Evolutionary conservation across 2,113 vertebrate genomes (phyloP).

Genomic region (Phasianus colchicus): DNA sequence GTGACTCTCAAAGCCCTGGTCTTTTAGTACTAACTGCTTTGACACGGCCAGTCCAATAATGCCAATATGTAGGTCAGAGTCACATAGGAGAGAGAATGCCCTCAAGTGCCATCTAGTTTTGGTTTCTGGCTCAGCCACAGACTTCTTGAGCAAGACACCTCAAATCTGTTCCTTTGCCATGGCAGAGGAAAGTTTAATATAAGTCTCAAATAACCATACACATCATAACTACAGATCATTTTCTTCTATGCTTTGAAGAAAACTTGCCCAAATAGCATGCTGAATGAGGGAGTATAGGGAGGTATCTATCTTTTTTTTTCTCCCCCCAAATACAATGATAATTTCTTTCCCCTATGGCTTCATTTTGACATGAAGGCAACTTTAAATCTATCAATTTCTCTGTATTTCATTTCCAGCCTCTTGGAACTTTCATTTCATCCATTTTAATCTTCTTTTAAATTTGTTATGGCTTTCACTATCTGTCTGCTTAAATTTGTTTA

Average conservation of each 20-base stretch:
- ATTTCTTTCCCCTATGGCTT: neutral
- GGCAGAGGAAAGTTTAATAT: neutral
- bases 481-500: constrained; percentile 10
- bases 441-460: neutral
- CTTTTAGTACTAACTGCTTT: neutral
- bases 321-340: neutral
- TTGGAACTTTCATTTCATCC: neutral
- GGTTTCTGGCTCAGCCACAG: neutral
- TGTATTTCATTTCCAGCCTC: constrained; percentile 18
- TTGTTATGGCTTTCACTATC: neutral
- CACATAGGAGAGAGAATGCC: neutral
- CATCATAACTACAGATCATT: neutral
- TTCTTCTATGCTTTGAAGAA: neutral
- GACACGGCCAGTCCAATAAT: neutral
- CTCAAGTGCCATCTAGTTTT: neutral
- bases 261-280: neutral
- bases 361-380: constrained; percentile 6
- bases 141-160: neutral
- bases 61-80: neutral
- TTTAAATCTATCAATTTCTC: neutral
- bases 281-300: neutral
- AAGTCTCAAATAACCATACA: neutral
- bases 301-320: neutral
- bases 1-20: neutral
- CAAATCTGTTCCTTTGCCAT: neutral